Evolutionary conservation across 2,888 invertebrate species (phyloP), one percentile per base, ranked within the genome.

Genomic region (Rhorus exstirpatorius): DNA sequence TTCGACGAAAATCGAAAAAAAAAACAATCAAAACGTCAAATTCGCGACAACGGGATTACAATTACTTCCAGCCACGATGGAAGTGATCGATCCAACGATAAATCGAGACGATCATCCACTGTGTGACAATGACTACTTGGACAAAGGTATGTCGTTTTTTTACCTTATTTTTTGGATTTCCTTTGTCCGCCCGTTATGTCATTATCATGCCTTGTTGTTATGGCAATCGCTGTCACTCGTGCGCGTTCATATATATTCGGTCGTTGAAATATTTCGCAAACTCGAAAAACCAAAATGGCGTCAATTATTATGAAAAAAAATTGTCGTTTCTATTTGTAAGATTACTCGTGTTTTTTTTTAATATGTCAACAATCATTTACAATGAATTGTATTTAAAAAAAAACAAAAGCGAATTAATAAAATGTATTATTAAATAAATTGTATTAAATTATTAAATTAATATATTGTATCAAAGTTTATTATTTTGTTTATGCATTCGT

Each of bases 41-140:
- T 46, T 51, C 12, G 61, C 41, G 14, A 51, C 19, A 51, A 70
- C 67, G 26, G 53, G 49, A 55, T 38, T 53, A 24, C 19, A 24
- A 49, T 38, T 21, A 74, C 14, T 49, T 38, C 38, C 46, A 17
- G 44, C 70, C 44, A 79, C 38, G 60, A 90, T 93, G 92, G 92
- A 92, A 86, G 89, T 92, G n/a, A 79, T 93, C 49, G 92, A 92
- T 87, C 91, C 92, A 8, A 91, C 89, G 61, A 85, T 91, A 31
- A 88, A 90, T 2, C 89, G 90, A 70, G 92, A 93, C 79, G 91
- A 93, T 83, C 91, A 89, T 68, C 92, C 92, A 61, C 86, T 92
- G 4, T 91, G 89, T 74, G 74, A 91, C 79, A 92, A 92, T 80
- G 92, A 92, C 83, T 89, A 88, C 10, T 38, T 90, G 41, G 90